Evolutionary conservation across 2,113 vertebrate genomes (phyloP).

Genomic region (Calonectris borealis): DNA sequence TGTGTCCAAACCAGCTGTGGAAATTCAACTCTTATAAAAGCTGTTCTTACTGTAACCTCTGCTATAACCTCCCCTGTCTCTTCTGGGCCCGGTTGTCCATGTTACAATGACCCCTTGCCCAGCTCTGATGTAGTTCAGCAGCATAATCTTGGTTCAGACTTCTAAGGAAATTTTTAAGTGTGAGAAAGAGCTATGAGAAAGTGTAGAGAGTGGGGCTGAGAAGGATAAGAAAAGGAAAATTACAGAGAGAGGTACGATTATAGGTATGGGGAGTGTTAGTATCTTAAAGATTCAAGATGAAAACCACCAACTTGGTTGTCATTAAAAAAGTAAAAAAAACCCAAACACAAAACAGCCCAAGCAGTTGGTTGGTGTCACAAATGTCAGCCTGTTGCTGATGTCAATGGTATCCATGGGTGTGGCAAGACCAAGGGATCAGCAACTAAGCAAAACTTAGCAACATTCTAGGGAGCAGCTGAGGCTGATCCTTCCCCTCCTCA

Average conservation of each 20-base stretch:
- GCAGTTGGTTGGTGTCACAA: background rate
- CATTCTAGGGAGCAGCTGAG: background rate
- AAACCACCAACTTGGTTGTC: background rate
- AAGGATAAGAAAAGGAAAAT: background rate
- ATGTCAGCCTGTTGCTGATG: background rate
- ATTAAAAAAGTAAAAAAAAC: background rate
- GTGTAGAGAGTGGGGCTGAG: background rate
- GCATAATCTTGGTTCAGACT: background rate
- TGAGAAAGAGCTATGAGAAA: background rate
- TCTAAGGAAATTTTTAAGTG: background rate
- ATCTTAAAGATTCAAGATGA: background rate
- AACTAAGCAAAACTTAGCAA: background rate
- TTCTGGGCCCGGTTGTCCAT: background rate
- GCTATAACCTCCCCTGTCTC: background rate
- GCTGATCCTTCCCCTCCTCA: background rate
- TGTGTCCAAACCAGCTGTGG: background rate
- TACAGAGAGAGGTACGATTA: background rate
- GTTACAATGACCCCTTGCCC: background rate
- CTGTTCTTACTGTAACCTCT: background rate
- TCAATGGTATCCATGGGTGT: background rate
- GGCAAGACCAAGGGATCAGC: background rate
- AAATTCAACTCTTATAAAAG: background rate
- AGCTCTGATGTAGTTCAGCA: background rate
- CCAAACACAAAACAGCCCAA: background rate
- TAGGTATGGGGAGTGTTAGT: accelerated